Conservation (phyloP, 2,797 vertebrate species). For the Rhabdophis nuchalis region DNA sequence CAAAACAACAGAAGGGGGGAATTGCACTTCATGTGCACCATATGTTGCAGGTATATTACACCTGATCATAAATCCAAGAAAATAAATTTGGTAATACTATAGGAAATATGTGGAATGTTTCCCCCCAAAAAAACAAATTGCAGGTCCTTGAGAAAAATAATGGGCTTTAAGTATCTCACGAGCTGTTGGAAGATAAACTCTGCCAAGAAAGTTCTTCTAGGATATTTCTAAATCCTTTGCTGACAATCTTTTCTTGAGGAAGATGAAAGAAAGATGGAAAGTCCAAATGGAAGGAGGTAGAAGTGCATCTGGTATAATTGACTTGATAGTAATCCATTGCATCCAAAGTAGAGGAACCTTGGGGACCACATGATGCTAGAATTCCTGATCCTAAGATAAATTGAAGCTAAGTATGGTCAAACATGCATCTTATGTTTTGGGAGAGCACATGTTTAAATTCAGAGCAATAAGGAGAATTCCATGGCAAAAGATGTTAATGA, state of each 20-base stretch:
- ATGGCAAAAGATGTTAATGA: background rate
- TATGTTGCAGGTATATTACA: background rate
- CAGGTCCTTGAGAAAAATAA: background rate
- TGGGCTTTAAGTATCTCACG: background rate
- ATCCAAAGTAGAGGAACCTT: background rate
- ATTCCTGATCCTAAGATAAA: background rate
- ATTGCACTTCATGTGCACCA: background rate
- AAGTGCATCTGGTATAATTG: background rate
- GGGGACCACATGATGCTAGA: background rate
- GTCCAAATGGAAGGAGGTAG: background rate
- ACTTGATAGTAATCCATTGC: background rate
- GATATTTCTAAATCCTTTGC: background rate
- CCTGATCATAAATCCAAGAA: background rate
- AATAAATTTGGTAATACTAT: background rate
- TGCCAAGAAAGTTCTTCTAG: background rate
- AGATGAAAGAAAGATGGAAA: background rate
- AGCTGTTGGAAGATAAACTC: background rate
- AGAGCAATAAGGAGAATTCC: background rate
- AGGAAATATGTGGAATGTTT: background rate
- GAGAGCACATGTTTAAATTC: background rate
- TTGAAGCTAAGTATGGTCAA: background rate
- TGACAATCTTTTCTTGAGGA: background rate
- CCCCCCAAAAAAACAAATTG: background rate
- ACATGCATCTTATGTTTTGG: background rate
- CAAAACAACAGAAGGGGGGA: background rate